Evolutionary conservation across 1,140 invertebrate species (phyloP).

Genomic region (Bombus pascuorum): DNA sequence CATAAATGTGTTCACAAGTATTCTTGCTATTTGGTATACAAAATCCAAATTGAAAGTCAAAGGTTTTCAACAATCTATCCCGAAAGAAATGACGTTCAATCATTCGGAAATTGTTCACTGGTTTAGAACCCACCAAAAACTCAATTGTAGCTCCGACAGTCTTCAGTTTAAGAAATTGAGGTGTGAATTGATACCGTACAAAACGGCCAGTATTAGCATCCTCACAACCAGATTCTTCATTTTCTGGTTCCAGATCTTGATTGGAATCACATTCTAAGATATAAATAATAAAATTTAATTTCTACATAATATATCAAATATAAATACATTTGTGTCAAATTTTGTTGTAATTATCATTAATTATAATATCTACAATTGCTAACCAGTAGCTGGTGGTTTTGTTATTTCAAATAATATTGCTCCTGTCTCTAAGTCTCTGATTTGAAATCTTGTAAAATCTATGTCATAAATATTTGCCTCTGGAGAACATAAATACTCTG

Average conservation of each 20-base stretch:
- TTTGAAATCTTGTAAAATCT: constrained; percentile 98
- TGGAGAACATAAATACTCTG: constrained; percentile 95
- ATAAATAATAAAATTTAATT: constrained; percentile 17
- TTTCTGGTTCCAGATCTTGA: constrained; percentile 81
- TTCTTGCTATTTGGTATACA: constrained; percentile 99
- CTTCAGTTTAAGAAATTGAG: constrained; percentile 97
- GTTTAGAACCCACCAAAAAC: constrained; percentile 95
- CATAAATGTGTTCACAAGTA: constrained; percentile 99
- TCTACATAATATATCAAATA: neutral
- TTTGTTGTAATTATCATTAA: neutral
- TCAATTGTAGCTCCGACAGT: constrained; percentile 98
- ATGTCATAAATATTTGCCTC: constrained; percentile 99
- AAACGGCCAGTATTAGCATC: constrained; percentile 97
- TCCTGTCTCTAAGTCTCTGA: constrained; percentile 96
- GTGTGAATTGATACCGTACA: constrained; percentile 98
- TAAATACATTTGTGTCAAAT: neutral
- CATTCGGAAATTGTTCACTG: constrained; percentile 98
- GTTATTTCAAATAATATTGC: constrained; percentile 98
- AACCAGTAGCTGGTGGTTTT: constrained; percentile 89
- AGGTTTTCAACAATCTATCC: constrained; percentile 97
- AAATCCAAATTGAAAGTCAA: constrained; percentile 99
- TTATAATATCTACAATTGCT: constrained; percentile 3
- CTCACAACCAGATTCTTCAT: constrained; percentile 85
- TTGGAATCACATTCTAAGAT: constrained; percentile 70
- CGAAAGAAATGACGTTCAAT: constrained; percentile 99